Percentiles rank a stretch among this genome's conserved stretches.
These are phyloP conservation scores for Chaetoderma sp. DNA, from an alignment of 2,888 invertebrate species.

Conservation along the genomic window DNA sequence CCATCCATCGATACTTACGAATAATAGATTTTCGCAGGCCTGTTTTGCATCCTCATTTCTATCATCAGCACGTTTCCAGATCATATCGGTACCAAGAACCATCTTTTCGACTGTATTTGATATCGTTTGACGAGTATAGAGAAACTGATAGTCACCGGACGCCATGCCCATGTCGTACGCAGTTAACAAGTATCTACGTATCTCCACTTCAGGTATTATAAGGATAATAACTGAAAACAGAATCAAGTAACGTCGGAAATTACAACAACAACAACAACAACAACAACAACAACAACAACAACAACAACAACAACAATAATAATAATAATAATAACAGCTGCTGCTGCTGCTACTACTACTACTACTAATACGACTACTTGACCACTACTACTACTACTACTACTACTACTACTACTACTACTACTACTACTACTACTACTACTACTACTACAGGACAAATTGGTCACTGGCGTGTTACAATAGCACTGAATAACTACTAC, in stretches of 20 bases:
- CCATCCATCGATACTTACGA: constrained; percentile 41
- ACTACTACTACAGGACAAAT: too few relatives aligned
- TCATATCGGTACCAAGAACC: constrained; percentile 33
- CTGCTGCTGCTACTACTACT: too few relatives aligned
- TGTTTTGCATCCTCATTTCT: constrained; percentile 45
- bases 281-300: not conserved
- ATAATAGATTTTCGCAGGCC: constrained; percentile 55
- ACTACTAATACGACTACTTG: too few relatives aligned
- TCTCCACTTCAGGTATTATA: constrained; percentile 46
- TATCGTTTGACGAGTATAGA: constrained; percentile 47
- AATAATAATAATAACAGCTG: too few relatives aligned
- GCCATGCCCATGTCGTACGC: constrained; percentile 56
- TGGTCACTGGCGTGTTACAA: too few relatives aligned
- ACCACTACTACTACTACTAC: too few relatives aligned
- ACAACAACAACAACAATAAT: too few relatives aligned
- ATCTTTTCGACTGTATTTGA: constrained; percentile 41
- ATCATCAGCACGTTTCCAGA: constrained; percentile 47
- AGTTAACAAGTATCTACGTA: constrained; percentile 53
- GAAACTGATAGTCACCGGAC: constrained; percentile 59
- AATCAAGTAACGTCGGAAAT: not conserved
- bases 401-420: too few relatives aligned
- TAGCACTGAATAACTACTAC: too few relatives aligned
- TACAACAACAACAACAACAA: not conserved
- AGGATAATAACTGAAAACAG: constrained; percentile 55
- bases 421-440: too few relatives aligned